Percentiles rank a stretch among this genome's conserved stretches.
Conservation (phyloP, 2,113 vertebrate species). For the Mustela nigripes region DNA sequence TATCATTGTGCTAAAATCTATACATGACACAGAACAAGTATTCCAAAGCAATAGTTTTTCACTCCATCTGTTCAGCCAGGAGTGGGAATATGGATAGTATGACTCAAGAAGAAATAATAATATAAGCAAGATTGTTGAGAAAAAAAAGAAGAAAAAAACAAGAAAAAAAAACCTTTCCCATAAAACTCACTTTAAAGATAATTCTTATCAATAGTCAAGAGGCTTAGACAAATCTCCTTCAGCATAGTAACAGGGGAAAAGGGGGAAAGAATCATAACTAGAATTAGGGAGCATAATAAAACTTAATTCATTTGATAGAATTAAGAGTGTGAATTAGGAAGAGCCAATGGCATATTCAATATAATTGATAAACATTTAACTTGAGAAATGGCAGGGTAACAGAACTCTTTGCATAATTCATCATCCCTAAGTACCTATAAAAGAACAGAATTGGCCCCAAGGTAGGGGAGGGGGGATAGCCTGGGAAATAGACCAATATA, state of each 20-base stretch:
- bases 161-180: neutral
- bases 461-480: neutral
- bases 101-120: neutral
- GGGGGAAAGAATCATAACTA: neutral
- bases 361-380: neutral
- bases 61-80: neutral
- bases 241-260: neutral
- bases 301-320: neutral
- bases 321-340: neutral
- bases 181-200: neutral
- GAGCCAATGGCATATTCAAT: neutral
- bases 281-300: neutral
- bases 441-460: neutral
- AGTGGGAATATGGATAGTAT: neutral
- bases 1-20: neutral
- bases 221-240: neutral
- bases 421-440: neutral
- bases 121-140: neutral
- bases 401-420: slow-evolving; percentile 15
- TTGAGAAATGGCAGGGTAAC: neutral
- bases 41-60: neutral
- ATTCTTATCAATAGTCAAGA: neutral
- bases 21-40: neutral
- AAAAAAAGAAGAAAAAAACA: slow-evolving; percentile 29
- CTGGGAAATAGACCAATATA: neutral